A percentile compares a stretch with the other conserved stretches of the same genome.
Conservation (phyloP, 2,113 vertebrate species). For the Salvelinus fontinalis region DNA sequence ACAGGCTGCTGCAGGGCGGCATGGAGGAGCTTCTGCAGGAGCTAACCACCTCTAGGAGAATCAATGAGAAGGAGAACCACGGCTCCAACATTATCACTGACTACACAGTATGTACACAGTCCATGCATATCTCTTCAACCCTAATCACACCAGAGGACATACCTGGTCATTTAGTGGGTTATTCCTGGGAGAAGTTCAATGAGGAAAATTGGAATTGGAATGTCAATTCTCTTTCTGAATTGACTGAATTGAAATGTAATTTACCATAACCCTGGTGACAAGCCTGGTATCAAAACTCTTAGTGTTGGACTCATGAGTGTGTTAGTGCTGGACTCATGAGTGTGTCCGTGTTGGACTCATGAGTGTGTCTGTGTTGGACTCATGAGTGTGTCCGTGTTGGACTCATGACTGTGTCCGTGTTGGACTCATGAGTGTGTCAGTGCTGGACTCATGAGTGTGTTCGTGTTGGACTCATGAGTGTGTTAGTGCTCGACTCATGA, state of each 20-base stretch:
- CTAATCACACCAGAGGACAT: no score
- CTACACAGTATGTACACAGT: slow-evolving; percentile 59
- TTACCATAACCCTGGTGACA: no score
- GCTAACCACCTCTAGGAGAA: slow-evolving; percentile 51
- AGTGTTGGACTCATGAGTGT: neutral
- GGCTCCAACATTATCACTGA: slow-evolving; percentile 58
- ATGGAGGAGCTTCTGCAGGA: slow-evolving; percentile 73
- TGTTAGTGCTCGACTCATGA: no score
- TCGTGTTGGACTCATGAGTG: no score
- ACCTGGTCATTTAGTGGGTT: no score
- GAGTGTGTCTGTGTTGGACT: neutral
- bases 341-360: neutral
- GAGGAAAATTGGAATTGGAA: no score
- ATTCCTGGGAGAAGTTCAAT: no score
- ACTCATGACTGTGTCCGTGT: no score
- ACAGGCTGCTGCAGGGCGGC: slow-evolving; percentile 76
- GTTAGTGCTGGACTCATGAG: neutral
- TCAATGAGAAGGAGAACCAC: slow-evolving; percentile 53
- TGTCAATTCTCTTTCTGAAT: no score
- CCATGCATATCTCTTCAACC: neutral
- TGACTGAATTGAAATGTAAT: no score
- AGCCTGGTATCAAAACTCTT: no score
- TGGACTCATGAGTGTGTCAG: neutral
- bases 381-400: no score
- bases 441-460: neutral